Percentiles rank a stretch among this genome's conserved stretches.
These are phyloP conservation scores for Cettia cetti DNA, from an alignment of 2,113 vertebrate genomes.

Conservation along the genomic window DNA sequence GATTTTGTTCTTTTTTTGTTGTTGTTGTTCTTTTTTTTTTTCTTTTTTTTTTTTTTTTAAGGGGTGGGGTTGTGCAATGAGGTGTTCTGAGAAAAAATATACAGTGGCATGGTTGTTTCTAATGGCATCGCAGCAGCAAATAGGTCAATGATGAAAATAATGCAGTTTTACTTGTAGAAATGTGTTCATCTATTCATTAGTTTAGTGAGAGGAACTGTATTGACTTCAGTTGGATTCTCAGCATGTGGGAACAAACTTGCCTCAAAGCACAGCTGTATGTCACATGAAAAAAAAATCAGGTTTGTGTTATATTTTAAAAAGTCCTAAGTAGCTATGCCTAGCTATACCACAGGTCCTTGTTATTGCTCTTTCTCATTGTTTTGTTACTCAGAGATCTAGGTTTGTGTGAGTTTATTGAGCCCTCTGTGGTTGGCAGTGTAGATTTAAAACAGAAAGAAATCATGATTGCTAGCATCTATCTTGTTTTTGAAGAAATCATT, in stretches of 20 bases:
- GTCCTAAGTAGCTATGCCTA: background rate
- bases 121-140: background rate
- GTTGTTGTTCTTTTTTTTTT: too few relatives aligned
- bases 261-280: background rate
- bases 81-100: background rate
- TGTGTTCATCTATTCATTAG: background rate
- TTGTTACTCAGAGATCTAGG: background rate
- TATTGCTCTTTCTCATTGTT: background rate
- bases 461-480: background rate
- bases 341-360: background rate
- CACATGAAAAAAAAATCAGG: background rate
- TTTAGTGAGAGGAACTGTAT: background rate
- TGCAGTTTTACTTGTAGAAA: background rate
- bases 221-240: background rate
- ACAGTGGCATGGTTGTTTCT: background rate
- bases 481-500: constrained; percentile 58
- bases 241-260: background rate
- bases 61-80: too few relatives aligned
- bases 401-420: background rate
- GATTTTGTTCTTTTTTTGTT: too few relatives aligned
- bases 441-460: background rate
- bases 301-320: background rate
- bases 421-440: background rate
- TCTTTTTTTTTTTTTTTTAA: background rate
- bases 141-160: background rate